Percentiles rank a stretch among this genome's conserved stretches.
These are phyloP conservation scores for Tupaia chinensis DNA, from an alignment of 2,113 vertebrate genomes.

Conservation along the genomic window DNA sequence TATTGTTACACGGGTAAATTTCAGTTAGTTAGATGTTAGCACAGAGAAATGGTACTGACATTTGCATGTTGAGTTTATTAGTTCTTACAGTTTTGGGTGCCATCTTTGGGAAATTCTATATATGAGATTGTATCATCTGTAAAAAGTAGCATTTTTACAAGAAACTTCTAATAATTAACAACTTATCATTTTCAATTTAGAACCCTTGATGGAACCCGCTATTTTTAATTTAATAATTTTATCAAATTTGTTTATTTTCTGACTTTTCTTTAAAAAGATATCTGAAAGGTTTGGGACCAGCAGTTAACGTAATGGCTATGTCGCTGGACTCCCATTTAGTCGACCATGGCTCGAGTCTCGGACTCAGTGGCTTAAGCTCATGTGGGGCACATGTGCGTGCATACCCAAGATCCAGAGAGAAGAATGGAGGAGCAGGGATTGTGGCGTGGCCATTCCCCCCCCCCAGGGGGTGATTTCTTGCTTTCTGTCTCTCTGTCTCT, in stretches of 20 bases:
- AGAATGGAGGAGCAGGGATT: no score
- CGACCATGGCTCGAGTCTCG: no score
- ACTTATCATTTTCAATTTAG: background rate
- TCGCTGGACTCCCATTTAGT: no score
- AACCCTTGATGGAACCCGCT: background rate
- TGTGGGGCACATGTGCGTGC: no score
- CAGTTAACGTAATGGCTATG: no score
- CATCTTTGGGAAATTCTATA: background rate
- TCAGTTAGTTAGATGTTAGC: no score
- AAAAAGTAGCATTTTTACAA: background rate
- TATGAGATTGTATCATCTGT: background rate
- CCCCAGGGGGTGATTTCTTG: no score
- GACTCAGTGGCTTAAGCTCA: no score
- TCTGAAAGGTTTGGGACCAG: background rate
- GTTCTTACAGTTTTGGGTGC: background rate
- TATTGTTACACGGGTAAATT: background rate
- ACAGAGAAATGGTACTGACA: background rate
- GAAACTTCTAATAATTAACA: background rate
- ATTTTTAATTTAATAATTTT: conserved; percentile 7
- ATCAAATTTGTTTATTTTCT: conserved; percentile 17
- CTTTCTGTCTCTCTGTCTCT: no score
- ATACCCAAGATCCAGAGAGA: no score
- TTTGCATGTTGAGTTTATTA: background rate
- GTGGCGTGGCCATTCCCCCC: no score
- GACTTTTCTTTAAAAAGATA: background rate